Evolutionary conservation across 2,888 invertebrate species (phyloP).

Genomic region (Tetragonisca angustula): DNA sequence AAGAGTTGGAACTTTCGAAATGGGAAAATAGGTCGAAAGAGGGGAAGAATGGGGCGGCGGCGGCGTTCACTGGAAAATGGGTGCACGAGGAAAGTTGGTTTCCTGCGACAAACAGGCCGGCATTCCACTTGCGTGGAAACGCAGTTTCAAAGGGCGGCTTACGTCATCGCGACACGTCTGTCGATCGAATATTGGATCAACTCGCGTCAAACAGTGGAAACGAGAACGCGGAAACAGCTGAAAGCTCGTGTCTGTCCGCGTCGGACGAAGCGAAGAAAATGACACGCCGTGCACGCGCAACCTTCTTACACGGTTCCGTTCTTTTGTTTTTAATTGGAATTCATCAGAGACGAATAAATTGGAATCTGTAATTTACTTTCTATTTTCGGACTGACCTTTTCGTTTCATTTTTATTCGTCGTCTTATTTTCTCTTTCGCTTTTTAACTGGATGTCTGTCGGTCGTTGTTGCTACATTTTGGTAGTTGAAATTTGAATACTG

Average conservation of each 20-base stretch:
- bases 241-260: not conserved
- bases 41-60: slow-evolving; percentile 5
- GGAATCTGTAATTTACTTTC: too few relatives aligned
- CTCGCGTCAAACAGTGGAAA: slow-evolving; percentile 48
- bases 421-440: too few relatives aligned
- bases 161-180: slow-evolving; percentile 53
- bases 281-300: not conserved
- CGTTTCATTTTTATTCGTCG: too few relatives aligned
- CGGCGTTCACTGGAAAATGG: slow-evolving; percentile 26
- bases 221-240: slow-evolving; percentile 47
- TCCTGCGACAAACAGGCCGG: slow-evolving; percentile 13
- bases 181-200: slow-evolving; percentile 64
- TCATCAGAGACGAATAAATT: not conserved
- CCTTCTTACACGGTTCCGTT: not conserved
- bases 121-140: slow-evolving; percentile 33
- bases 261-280: not conserved
- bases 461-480: too few relatives aligned
- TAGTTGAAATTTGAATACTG: too few relatives aligned
- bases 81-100: slow-evolving; percentile 40
- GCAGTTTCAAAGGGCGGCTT: slow-evolving; percentile 37
- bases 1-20: slow-evolving; percentile 11
- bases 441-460: too few relatives aligned
- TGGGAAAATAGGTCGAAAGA: slow-evolving; percentile 37
- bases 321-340: not conserved
- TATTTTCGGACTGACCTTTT: too few relatives aligned